A percentile compares a stretch with the other conserved stretches of the same genome.
Evolutionary conservation across 2,888 invertebrate species (phyloP).

Genomic region (Platycheirus albimanus): DNA sequence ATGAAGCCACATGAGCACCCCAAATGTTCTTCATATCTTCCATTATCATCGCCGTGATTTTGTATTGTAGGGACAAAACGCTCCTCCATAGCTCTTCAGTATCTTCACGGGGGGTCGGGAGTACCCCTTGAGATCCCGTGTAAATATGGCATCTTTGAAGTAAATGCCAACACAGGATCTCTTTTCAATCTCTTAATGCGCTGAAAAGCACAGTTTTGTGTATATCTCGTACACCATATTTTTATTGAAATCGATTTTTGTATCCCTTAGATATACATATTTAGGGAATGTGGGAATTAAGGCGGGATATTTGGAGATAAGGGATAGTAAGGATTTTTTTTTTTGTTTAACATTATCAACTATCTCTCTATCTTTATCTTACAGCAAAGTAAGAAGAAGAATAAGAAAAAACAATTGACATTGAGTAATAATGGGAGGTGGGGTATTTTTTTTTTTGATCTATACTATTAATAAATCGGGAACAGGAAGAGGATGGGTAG

Average conservation of each 20-base stretch:
- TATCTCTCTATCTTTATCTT: slow-evolving; percentile 20
- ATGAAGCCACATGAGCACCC: too few relatives aligned
- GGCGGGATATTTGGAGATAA: slow-evolving; percentile 55
- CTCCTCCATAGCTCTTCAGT: too few relatives aligned
- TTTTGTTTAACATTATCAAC: slow-evolving; percentile 41
- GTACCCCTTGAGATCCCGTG: too few relatives aligned
- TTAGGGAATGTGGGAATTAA: slow-evolving; percentile 72
- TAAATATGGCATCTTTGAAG: too few relatives aligned
- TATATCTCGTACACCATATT: background rate
- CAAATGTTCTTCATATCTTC: too few relatives aligned
- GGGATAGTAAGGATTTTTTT: slow-evolving; percentile 32
- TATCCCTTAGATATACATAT: slow-evolving; percentile 63
- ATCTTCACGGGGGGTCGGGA: too few relatives aligned
- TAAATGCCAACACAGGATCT: background rate
- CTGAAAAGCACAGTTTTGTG: slow-evolving; percentile 54
- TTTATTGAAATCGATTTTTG: slow-evolving; percentile 29
- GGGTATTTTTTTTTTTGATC: background rate
- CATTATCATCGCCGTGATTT: too few relatives aligned
- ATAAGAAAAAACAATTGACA: slow-evolving; percentile 51
- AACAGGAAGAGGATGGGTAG: background rate
- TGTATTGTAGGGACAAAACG: too few relatives aligned
- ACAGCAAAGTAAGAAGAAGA: slow-evolving; percentile 34
- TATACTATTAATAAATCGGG: slow-evolving; percentile 21
- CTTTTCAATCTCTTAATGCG: slow-evolving; percentile 13
- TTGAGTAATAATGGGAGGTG: slow-evolving; percentile 47